A percentile compares a stretch with the other conserved stretches of the same genome.
Conservation (phyloP, 2,888 invertebrate species). For the Acanthosepion pharaonis region DNA sequence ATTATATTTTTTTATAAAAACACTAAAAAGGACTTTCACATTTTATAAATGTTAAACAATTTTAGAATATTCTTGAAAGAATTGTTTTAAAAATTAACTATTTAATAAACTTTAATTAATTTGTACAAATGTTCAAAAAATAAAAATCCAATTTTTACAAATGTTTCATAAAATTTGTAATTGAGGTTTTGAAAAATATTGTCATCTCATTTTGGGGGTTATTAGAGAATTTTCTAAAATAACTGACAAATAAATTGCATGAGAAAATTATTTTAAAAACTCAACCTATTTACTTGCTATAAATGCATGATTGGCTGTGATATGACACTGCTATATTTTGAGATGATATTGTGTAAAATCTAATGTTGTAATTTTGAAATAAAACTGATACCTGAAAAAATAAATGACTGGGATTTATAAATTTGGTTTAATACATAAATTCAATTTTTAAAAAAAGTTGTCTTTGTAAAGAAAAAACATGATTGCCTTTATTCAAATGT, state of each 20-base stretch:
- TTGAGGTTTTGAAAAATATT: constrained; percentile 1
- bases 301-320: constrained; percentile 33
- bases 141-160: background rate
- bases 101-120: background rate
- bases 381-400: background rate
- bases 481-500: too few relatives aligned
- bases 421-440: too few relatives aligned
- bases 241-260: background rate
- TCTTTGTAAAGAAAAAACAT: too few relatives aligned
- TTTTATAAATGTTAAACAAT: background rate
- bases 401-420: background rate
- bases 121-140: background rate
- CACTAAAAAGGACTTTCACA: background rate
- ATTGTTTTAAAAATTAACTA: background rate
- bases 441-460: too few relatives aligned
- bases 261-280: constrained; percentile 14
- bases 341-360: constrained; percentile 21
- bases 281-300: background rate
- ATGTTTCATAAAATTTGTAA: background rate
- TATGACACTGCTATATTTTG: constrained; percentile 33
- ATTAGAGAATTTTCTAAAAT: background rate
- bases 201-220: background rate
- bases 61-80: background rate
- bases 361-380: constrained; percentile 24
- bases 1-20: constrained; percentile 33